A percentile compares a stretch with the other conserved stretches of the same genome.
These are phyloP conservation scores for Vanessa tameamea DNA, from an alignment of 1,140 invertebrate species.

Conservation along the genomic window DNA sequence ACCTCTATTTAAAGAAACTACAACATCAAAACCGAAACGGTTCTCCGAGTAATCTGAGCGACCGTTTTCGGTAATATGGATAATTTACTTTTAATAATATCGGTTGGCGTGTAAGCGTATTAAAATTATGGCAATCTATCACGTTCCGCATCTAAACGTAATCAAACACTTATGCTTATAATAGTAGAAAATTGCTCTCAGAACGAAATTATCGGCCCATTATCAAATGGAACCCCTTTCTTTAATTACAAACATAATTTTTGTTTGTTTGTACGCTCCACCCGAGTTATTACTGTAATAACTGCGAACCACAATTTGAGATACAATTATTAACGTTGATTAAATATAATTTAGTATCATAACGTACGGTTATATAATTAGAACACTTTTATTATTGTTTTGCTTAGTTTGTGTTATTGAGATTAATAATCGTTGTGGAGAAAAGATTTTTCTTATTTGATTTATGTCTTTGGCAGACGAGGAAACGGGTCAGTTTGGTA, in stretches of 20 bases:
- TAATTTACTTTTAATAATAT: conserved; percentile 37
- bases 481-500: no score
- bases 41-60: background rate
- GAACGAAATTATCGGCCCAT: conserved; percentile 73
- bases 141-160: conserved; percentile 55
- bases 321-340: conserved; percentile 72
- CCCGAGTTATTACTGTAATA: conserved; percentile 73
- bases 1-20: no score
- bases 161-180: conserved; percentile 72
- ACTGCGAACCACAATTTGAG: conserved; percentile 63
- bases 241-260: conserved; percentile 77
- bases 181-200: conserved; percentile 73
- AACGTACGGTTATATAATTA: conserved; percentile 52
- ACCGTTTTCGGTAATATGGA: conserved; percentile 4
- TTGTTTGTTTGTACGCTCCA: conserved; percentile 73
- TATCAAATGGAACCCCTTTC: conserved; percentile 77
- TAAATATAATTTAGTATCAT: conserved; percentile 65
- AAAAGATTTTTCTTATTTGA: background rate
- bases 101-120: conserved; percentile 38
- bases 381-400: conserved; percentile 51
- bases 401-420: conserved; percentile 17
- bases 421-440: conserved; percentile 7
- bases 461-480: background rate
- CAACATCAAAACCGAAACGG: conserved; percentile 1
- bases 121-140: conserved; percentile 67